Evolutionary conservation across 1,140 invertebrate genomes (phyloP).

Genomic region (Papilio machaon): DNA sequence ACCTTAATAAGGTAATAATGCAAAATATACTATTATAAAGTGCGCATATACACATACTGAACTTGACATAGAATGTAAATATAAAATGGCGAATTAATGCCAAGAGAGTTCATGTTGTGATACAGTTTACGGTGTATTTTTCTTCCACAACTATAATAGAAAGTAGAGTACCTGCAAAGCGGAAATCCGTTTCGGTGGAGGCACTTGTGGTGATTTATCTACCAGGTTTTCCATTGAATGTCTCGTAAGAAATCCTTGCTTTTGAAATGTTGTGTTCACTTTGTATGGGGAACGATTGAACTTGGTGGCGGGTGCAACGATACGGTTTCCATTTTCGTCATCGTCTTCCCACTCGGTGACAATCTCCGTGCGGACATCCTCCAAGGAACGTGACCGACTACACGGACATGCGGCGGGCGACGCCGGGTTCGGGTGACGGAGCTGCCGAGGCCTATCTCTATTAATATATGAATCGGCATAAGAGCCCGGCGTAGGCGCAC

Average conservation of each 20-base stretch:
- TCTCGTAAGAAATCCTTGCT: conserved; percentile 76
- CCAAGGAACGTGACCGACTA: conserved; percentile 85
- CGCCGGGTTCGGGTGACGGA: conserved; percentile 62
- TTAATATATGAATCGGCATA: conserved; percentile 70
- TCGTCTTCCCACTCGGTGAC: conserved; percentile 85
- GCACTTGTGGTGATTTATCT: conserved; percentile 76
- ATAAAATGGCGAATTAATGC: conserved; percentile 46
- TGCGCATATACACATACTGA: conserved; percentile 65
- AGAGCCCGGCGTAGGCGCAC: conserved; percentile 80
- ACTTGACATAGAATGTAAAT: conserved; percentile 48
- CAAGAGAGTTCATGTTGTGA: conserved; percentile 40
- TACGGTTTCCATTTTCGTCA: conserved; percentile 83
- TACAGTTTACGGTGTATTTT: conserved; percentile 48
- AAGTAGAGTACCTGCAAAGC: conserved; percentile 78
- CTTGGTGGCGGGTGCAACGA: conserved; percentile 79
- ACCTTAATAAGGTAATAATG: conserved; percentile 59
- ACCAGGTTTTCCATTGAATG: conserved; percentile 88
- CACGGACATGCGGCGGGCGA: conserved; percentile 82
- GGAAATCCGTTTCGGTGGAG: conserved; percentile 73
- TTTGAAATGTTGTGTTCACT: conserved; percentile 66
- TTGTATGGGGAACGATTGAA: conserved; percentile 70
- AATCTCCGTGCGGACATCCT: conserved; percentile 86
- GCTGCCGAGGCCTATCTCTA: conserved; percentile 78
- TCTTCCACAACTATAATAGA: conserved; percentile 48
- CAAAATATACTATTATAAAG: conserved; percentile 68